Conservation (phyloP, 1,140 invertebrate species). For the Cotesia typhae region DNA sequence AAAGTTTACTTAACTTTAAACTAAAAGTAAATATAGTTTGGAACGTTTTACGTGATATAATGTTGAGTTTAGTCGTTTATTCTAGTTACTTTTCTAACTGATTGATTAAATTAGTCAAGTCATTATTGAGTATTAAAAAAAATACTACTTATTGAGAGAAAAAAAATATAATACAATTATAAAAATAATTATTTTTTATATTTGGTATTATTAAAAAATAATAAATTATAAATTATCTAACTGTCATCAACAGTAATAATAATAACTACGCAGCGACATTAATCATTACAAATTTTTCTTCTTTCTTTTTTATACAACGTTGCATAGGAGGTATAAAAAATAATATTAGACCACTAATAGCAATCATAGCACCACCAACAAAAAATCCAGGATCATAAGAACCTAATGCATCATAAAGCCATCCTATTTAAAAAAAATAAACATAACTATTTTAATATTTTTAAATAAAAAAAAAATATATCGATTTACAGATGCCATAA, state of each 20-base stretch:
- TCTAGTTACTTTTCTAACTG: no score
- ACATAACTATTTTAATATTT: neutral
- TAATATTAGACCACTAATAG: conserved; percentile 86
- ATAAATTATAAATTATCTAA: neutral
- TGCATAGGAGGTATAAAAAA: conserved; percentile 86
- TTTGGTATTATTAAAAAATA: conserved; percentile 1
- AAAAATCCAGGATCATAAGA: conserved; percentile 87
- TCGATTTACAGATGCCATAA: no score
- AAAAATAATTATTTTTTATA: neutral
- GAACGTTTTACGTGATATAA: no score
- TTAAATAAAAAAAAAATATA: neutral
- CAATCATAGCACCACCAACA: conserved; percentile 82
- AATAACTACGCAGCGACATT: neutral
- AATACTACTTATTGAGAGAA: no score
- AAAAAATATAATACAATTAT: no score
- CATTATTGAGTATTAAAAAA: no score
- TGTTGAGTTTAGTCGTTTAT: no score
- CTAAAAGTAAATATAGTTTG: no score
- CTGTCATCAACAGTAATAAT: no score
- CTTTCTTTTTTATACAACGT: conserved; percentile 49
- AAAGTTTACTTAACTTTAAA: no score
- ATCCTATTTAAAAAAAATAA: conserved; percentile 69
- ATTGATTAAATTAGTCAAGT: no score
- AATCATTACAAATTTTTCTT: neutral
- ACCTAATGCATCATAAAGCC: conserved; percentile 77